A percentile compares a stretch with the other conserved stretches of the same genome.
Conservation (phyloP, 2,888 invertebrate genomes). For the Tetropium fuscum region DNA sequence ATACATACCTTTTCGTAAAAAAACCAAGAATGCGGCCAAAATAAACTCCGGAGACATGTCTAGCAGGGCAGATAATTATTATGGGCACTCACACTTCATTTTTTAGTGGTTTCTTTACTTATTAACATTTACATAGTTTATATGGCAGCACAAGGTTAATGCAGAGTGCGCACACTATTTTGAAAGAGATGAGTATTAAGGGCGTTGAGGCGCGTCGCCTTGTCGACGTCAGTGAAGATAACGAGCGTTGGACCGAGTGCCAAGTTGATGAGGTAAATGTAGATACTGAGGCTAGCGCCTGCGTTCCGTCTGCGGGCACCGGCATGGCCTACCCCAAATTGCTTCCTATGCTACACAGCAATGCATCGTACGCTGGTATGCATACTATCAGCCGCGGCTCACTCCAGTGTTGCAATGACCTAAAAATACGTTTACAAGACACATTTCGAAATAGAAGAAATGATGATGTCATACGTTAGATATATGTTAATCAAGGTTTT, state of each 20-base stretch:
- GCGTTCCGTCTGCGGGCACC: slow-evolving; percentile 5
- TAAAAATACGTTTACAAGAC: too few species aligned
- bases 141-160: not conserved
- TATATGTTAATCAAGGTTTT: too few species aligned
- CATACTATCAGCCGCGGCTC: slow-evolving; percentile 52
- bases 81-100: slow-evolving; percentile 29
- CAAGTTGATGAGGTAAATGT: slow-evolving; percentile 40
- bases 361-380: slow-evolving; percentile 43
- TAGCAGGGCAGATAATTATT: slow-evolving; percentile 18
- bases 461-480: too few species aligned
- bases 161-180: slow-evolving; percentile 28
- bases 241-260: slow-evolving; percentile 54
- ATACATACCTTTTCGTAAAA: slow-evolving; percentile 37
- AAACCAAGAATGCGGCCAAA: slow-evolving; percentile 31
- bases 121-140: not conserved
- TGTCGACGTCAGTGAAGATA: slow-evolving; percentile 39
- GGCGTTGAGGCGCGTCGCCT: slow-evolving; percentile 47
- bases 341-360: not conserved
- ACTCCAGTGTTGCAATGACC: too few species aligned
- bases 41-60: slow-evolving; percentile 36
- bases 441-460: too few species aligned
- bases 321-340: not conserved
- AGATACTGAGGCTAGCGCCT: slow-evolving; percentile 16
- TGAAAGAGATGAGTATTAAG: slow-evolving; percentile 40
- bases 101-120: not conserved